phyloP scores from a whole-genome alignment of 2,888 invertebrate genomes.

The Aspidiotus destructor region DNA sequence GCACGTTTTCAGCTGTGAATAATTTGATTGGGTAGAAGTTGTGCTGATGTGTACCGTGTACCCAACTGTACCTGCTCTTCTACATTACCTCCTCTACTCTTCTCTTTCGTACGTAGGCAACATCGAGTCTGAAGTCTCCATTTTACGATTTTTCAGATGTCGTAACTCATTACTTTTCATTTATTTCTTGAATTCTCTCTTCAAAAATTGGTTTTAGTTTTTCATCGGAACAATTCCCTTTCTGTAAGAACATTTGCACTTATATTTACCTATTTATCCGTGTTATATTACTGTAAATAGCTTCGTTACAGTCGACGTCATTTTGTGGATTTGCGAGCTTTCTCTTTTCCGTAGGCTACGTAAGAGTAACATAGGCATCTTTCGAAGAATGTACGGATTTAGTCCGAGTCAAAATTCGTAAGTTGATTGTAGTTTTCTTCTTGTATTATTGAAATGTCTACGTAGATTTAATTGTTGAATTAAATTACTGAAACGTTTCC shows the following conservation, averaged over 20 bases:
- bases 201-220: neutral
- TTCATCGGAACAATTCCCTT: neutral
- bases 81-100: no score
- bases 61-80: neutral
- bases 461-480: neutral
- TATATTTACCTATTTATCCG: neutral
- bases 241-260: neutral
- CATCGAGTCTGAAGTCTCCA: no score
- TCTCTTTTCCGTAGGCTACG: no score
- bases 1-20: neutral
- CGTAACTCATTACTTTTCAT: no score
- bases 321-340: no score
- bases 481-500: neutral
- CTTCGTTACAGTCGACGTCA: no score
- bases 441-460: neutral
- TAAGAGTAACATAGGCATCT: no score
- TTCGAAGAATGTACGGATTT: neutral
- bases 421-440: neutral
- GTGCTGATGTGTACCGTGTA: constrained; percentile 25
- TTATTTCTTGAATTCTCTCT: neutral
- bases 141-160: no score
- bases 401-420: neutral
- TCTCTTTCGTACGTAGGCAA: no score
- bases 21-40: constrained; percentile 17
- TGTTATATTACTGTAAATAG: neutral